A percentile compares a stretch with the other conserved stretches of the same genome.
These are phyloP conservation scores for Actinernus sp. DNA, from an alignment of 92 coral and sea anemone species.

Conservation along the genomic window DNA sequence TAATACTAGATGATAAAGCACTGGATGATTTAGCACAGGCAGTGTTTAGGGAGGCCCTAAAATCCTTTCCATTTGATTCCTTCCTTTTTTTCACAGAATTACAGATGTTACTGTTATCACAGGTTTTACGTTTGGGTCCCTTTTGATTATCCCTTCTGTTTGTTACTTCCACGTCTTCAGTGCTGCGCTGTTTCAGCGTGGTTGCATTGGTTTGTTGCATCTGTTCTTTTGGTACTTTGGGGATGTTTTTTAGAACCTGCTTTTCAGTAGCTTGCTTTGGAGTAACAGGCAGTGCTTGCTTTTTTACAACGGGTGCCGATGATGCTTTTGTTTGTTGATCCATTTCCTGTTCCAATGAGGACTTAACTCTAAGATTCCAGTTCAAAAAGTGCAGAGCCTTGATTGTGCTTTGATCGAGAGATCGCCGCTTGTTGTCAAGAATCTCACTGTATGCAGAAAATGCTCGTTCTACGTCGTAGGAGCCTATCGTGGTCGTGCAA, in stretches of 20 bases:
- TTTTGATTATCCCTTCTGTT: too few relatives aligned
- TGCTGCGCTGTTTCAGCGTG: too few relatives aligned
- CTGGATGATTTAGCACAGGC: background rate
- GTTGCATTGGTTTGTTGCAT: too few relatives aligned
- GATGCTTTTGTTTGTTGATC: background rate
- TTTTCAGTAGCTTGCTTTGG: too few relatives aligned
- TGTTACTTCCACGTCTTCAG: too few relatives aligned
- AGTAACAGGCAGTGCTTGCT: too few relatives aligned
- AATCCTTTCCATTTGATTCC: background rate
- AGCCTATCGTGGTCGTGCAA: constrained; percentile 53
- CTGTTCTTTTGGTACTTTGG: too few relatives aligned
- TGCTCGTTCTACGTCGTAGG: constrained; percentile 58
- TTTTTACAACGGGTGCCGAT: background rate
- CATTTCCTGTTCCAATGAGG: constrained; percentile 25
- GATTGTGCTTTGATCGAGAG: constrained; percentile 50
- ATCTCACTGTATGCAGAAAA: constrained; percentile 59
- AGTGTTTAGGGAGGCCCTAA: background rate
- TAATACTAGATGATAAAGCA: too few relatives aligned
- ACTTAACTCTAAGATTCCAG: constrained; percentile 48
- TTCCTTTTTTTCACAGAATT: too few relatives aligned
- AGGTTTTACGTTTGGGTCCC: too few relatives aligned
- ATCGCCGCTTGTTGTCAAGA: constrained; percentile 61
- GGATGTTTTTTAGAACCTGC: too few relatives aligned
- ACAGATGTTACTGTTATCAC: too few relatives aligned
- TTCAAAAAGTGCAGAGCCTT: constrained; percentile 60